These are phyloP conservation scores for Syrista parreyssii DNA, from an alignment of 2,888 invertebrate genomes.

Conservation along the genomic window DNA sequence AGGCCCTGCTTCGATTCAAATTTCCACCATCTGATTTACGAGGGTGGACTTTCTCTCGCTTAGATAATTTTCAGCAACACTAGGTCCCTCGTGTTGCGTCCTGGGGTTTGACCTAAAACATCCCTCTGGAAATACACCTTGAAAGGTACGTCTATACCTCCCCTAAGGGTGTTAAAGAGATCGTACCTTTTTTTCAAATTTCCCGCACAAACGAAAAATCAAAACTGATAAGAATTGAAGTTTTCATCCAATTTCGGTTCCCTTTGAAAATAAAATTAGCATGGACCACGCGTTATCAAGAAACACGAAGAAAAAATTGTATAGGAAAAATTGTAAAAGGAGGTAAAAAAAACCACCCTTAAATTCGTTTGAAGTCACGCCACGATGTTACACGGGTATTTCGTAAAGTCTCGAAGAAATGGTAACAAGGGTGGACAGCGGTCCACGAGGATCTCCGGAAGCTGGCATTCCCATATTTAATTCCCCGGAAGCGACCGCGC, in stretches of 20 bases:
- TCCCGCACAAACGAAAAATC: neutral
- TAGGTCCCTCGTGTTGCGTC: neutral
- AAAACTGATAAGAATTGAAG: neutral
- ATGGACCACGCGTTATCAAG: neutral
- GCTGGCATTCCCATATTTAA: neutral
- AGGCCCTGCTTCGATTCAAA: neutral
- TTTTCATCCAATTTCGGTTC: neutral
- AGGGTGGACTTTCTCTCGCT: neutral
- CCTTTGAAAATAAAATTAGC: neutral
- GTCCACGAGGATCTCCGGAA: neutral
- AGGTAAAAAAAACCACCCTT: neutral
- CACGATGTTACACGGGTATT: neutral
- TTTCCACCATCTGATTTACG: neutral
- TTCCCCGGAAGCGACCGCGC: neutral
- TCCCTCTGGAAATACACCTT: neutral
- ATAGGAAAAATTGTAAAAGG: neutral
- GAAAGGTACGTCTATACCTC: neutral
- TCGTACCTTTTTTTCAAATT: neutral
- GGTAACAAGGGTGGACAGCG: conserved; percentile 3
- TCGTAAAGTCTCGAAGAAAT: neutral
- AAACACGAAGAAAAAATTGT: too few relatives aligned
- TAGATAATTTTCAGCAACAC: neutral
- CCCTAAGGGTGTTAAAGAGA: too few relatives aligned
- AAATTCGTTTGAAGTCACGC: neutral
- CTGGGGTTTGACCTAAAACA: neutral